Evolutionary conservation across 2,113 vertebrate genomes (phyloP).

Genomic region (Morphnarchus princeps): DNA sequence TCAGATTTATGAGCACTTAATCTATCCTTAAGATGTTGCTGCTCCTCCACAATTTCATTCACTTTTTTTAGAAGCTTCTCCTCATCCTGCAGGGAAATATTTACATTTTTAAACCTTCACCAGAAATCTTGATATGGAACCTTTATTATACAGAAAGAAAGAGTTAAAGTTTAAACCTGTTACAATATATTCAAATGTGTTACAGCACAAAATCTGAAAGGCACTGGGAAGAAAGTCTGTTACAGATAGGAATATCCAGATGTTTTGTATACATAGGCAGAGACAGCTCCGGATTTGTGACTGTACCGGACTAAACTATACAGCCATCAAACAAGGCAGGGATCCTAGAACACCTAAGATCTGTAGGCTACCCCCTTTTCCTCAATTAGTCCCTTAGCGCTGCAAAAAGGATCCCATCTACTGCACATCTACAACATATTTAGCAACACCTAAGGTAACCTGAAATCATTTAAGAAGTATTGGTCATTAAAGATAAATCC

Average conservation of each 20-base stretch:
- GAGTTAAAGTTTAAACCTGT: background rate
- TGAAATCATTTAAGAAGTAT: background rate
- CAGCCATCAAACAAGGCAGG: background rate
- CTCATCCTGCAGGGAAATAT: slow-evolving; percentile 76
- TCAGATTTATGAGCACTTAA: slow-evolving; percentile 73
- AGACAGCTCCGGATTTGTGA: background rate
- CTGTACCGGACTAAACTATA: background rate
- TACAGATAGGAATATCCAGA: background rate
- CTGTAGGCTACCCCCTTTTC: background rate
- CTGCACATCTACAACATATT: background rate
- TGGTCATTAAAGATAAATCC: background rate
- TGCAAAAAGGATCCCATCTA: background rate
- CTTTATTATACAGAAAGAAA: background rate
- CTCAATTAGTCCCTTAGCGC: background rate
- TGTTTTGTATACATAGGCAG: background rate
- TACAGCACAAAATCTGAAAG: background rate
- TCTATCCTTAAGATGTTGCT: slow-evolving; percentile 71
- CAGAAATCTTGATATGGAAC: background rate
- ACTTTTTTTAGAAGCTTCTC: slow-evolving; percentile 71
- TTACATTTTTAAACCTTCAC: background rate
- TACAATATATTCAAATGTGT: background rate
- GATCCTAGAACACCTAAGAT: background rate
- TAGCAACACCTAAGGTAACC: background rate
- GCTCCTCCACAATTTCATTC: slow-evolving; percentile 71
- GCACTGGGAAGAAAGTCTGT: background rate